Conservation (phyloP, 2,888 invertebrate species). For the Sympetrum striolatum region DNA sequence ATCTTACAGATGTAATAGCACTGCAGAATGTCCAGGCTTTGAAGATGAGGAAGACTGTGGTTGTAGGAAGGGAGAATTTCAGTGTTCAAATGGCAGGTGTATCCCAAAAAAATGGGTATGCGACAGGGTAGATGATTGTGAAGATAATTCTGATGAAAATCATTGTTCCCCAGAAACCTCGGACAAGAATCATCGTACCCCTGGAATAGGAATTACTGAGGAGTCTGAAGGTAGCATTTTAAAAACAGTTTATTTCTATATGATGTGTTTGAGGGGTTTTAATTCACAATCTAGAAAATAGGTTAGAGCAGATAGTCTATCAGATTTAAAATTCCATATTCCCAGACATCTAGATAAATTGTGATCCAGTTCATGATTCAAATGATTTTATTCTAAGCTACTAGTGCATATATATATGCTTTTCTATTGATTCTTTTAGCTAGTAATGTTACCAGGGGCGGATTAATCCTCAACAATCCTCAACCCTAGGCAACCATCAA, state of each 20-base stretch:
- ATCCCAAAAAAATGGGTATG: conserved; percentile 67
- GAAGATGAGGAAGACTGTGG: conserved; percentile 69
- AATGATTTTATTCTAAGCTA: too few relatives aligned
- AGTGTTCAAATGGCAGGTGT: conserved; percentile 67
- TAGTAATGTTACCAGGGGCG: too few relatives aligned
- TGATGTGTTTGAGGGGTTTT: too few relatives aligned
- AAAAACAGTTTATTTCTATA: neutral
- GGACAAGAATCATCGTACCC: neutral
- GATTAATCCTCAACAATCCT: too few relatives aligned
- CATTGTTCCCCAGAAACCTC: neutral
- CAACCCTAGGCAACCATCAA: too few relatives aligned
- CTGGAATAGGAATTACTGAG: neutral
- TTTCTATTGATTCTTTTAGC: too few relatives aligned
- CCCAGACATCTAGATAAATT: too few relatives aligned
- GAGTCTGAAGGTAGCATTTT: neutral
- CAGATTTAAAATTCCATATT: too few relatives aligned
- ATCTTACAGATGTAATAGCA: conserved; percentile 67
- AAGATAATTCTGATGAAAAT: conserved; percentile 76
- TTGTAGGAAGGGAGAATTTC: conserved; percentile 57
- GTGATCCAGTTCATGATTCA: too few relatives aligned
- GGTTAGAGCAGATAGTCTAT: too few relatives aligned
- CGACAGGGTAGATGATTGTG: conserved; percentile 71
- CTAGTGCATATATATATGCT: too few relatives aligned
- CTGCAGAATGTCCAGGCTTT: conserved; percentile 72
- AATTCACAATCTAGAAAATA: too few relatives aligned